phyloP scores from a whole-genome alignment of 2,797 vertebrate genomes.

The Bothrops alternatus region DNA sequence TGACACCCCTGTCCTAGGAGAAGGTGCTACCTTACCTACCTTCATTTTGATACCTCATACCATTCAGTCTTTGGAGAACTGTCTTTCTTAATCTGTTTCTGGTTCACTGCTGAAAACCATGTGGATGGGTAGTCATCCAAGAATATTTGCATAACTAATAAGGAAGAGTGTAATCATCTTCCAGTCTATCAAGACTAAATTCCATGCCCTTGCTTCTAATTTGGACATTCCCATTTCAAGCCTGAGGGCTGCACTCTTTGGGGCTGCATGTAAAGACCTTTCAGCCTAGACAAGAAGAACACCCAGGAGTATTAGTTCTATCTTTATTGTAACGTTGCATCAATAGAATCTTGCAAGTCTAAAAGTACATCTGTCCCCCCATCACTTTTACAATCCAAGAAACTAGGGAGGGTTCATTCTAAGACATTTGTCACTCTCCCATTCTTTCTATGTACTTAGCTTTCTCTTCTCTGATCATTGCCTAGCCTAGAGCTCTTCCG shows the following conservation, averaged over 20 bases:
- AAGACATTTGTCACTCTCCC: neutral
- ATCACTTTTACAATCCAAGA: neutral
- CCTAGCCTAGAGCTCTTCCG: neutral
- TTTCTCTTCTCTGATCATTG: neutral
- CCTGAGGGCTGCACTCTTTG: neutral
- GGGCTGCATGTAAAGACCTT: neutral
- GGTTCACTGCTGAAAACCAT: neutral
- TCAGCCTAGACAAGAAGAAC: neutral
- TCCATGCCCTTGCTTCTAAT: neutral
- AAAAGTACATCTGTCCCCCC: neutral
- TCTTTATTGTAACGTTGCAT: neutral
- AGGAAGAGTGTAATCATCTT: neutral
- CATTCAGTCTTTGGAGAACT: neutral
- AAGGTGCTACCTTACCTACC: neutral
- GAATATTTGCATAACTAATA: neutral
- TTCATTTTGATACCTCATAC: neutral
- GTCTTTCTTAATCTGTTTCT: neutral
- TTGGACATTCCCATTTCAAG: neutral
- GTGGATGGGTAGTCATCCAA: neutral
- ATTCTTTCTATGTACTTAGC: neutral
- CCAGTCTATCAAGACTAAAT: neutral
- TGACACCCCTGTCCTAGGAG: neutral
- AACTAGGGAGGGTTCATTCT: neutral
- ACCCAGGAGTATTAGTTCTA: neutral
- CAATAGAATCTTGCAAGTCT: neutral